Conservation (phyloP, 2,113 vertebrate genomes). For the Thermophis baileyi region DNA sequence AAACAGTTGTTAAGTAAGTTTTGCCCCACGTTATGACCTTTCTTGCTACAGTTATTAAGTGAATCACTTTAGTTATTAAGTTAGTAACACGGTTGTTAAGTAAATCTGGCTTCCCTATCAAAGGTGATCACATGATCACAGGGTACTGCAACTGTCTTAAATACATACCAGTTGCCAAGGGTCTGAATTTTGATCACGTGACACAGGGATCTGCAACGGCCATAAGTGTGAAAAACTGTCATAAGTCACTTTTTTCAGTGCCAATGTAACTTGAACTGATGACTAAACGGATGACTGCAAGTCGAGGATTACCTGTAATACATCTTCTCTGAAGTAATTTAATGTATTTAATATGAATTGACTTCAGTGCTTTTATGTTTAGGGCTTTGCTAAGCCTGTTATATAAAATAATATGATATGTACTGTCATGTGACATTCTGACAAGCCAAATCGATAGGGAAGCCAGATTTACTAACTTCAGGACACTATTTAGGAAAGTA, state of each 20-base stretch:
- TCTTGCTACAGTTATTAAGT: neutral
- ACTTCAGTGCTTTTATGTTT: neutral
- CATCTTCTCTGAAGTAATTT: neutral
- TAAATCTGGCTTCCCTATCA: neutral
- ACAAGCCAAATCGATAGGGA: no score
- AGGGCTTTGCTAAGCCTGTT: neutral
- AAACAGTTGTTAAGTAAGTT: neutral
- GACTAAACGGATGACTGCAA: neutral
- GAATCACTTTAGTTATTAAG: neutral
- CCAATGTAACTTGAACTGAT: neutral
- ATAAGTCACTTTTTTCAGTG: neutral
- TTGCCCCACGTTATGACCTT: neutral
- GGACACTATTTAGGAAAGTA: neutral
- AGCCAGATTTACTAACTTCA: no score
- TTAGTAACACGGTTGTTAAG: neutral
- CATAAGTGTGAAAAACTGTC: no score
- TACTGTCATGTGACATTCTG: no score
- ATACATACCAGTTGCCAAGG: no score
- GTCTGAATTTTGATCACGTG: no score
- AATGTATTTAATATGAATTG: neutral
- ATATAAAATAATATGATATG: neutral
- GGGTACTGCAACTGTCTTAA: no score
- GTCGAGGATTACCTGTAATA: neutral
- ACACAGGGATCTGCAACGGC: no score
- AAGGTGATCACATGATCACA: no score